Evolutionary conservation across 2,888 invertebrate species (phyloP), one percentile per base, ranked within the genome.

Genomic region (Phrixothrix hirtus): DNA sequence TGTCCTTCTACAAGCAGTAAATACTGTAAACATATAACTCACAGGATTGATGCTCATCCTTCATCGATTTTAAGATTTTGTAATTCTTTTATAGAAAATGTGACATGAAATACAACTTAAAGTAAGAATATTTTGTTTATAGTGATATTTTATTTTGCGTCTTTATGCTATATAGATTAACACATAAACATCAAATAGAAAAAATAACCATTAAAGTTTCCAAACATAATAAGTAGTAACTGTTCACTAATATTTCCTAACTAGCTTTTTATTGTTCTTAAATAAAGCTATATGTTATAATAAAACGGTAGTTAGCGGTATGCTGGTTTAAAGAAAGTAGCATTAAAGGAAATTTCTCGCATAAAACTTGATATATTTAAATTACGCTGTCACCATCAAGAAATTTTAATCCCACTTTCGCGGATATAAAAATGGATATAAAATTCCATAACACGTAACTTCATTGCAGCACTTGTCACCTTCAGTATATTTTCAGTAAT

Each of bases 401-500:
- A 69, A 71, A 74, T 73, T 74, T 74, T 74, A 74, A 74, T 73
- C 73, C 73, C 70, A 72, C 73, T 73, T 69, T 69, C 62, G 66
- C 64, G 70, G 62, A 68, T 68, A 71, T 73, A 73, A 74, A 74
- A 73, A 73, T 73, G 73, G 69, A 73, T 74, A 74, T 74, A 74
- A 73, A 75, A 73, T 75, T 73, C 73, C 73, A 70, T 74, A 74
- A 73, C 71, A 72, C 68, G 68, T 72, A 73, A 73, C 72, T 71
- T 72, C 71, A 71, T 72, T 71, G 72, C 70, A 61, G 69, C 63
- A 69, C 71, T 72, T 73, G 73, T 74, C 74, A 74, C 73, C 72
- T 74, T 65, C 70, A 68, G 73, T 73, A 68, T 73, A 72, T 73
- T 72, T 70, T 70, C 70, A 60, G 71, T 74, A 75, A 75, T 74